A percentile compares a stretch with the other conserved stretches of the same genome.
phyloP scores from a whole-genome alignment of 2,797 vertebrate genomes.

The Syngnathus acus region DNA sequence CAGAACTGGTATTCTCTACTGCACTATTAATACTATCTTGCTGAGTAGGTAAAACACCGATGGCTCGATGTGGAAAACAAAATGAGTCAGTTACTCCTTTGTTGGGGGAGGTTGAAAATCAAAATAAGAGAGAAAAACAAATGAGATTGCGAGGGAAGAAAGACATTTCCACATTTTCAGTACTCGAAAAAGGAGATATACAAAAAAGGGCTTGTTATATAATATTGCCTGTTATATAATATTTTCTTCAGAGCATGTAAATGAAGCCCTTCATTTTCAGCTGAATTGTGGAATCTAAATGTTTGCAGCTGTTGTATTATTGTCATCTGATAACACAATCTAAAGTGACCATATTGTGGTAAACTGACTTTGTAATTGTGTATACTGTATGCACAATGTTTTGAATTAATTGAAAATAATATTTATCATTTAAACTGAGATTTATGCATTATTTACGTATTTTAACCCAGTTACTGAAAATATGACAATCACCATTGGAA shows the following conservation, averaged over 20 bases:
- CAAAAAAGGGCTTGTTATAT: not conserved
- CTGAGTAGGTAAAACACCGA: not conserved
- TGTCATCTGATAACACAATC: not conserved
- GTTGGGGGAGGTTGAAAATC: not conserved
- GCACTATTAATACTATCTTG: not conserved
- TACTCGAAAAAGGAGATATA: not conserved
- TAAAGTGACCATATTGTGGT: too few species aligned
- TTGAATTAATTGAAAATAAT: too few species aligned
- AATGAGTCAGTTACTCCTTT: not conserved
- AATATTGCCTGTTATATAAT: not conserved
- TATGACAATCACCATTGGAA: too few species aligned
- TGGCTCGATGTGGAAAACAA: not conserved
- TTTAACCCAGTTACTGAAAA: too few species aligned
- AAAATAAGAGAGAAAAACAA: not conserved
- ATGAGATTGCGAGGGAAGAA: not conserved
- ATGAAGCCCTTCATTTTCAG: too few species aligned
- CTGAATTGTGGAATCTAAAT: not conserved
- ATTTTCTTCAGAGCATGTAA: not conserved
- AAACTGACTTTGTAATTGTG: too few species aligned
- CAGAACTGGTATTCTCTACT: not conserved
- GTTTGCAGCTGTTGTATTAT: not conserved
- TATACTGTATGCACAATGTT: too few species aligned
- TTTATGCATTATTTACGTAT: too few species aligned
- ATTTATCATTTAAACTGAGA: too few species aligned
- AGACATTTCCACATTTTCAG: not conserved